These are phyloP conservation scores for Protosalanx chinensis DNA, from an alignment of 2,797 vertebrate species.

Conservation along the genomic window DNA sequence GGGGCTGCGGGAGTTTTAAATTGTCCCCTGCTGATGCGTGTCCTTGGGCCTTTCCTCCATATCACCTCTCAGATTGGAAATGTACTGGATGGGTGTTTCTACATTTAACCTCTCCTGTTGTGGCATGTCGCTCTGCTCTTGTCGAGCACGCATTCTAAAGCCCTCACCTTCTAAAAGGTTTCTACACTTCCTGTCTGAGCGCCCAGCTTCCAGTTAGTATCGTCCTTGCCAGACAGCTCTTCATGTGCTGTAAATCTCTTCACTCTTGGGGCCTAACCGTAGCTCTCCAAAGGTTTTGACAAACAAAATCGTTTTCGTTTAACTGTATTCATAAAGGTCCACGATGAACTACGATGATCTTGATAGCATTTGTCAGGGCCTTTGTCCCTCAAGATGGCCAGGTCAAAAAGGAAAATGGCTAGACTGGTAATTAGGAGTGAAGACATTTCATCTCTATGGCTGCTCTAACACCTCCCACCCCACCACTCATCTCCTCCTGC, in stretches of 20 bases:
- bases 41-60: not conserved
- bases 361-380: not conserved
- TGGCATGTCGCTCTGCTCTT: constrained; percentile 45
- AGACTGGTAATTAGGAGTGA: constrained; percentile 50
- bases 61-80: constrained; percentile 55
- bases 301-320: not conserved
- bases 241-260: constrained; percentile 52
- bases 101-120: constrained; percentile 35
- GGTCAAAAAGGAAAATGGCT: too few relatives aligned
- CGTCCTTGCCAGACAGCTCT: not conserved
- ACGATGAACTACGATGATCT: not conserved
- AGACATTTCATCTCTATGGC: constrained; percentile 43
- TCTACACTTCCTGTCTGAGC: constrained; percentile 1
- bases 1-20: too few relatives aligned
- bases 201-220: not conserved
- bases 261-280: constrained; percentile 44
- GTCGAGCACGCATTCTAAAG: not conserved
- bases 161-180: constrained; percentile 11
- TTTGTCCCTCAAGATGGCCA: too few relatives aligned
- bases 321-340: not conserved
- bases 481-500: not conserved
- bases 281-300: not conserved
- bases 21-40: not conserved
- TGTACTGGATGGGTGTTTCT: constrained; percentile 50
- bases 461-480: not conserved